Evolutionary conservation across 2,113 vertebrate genomes (phyloP), one percentile per base, ranked within the genome.

Genomic region (Apodemus sylvaticus): DNA sequence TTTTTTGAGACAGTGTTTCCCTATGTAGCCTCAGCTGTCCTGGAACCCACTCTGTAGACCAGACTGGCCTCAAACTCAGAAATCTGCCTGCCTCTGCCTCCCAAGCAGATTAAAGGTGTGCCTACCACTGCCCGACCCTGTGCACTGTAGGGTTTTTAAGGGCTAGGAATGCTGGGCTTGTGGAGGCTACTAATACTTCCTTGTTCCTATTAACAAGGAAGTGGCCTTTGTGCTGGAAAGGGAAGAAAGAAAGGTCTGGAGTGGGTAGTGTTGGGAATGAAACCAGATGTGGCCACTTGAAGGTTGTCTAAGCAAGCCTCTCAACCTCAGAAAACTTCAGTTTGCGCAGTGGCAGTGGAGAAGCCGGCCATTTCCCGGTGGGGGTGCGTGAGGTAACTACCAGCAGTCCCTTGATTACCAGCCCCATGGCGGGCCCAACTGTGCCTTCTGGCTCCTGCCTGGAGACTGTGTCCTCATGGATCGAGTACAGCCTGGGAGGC

Each of bases 321-420:
- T 68, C 62, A 2, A 2, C 7, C 20, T 36, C 76, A 12, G 24
- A 79, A n/a, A 60, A 55, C 9, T 10, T 26, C 3, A 2, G 5
- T 13, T 55, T 48, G 62, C 66, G 53, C 45, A 7, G 9, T 19
- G 26, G 5, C 26, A 31, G 36, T 55, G 51, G 31, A 6, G 31
- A 51, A 58, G 29, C 79, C 0, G 0, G 2, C 11, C 22, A 12
- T 4, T 31, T 8, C 36, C 14, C 48, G 5, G 26, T 3, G 55
- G 77, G 51, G 11, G 36, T 10, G 66, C 19, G 9, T 5, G 29
- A 79, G 74, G 48, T 14, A 3, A 31, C 11, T 39, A 29, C 17
- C 53, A 45, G 34, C 4, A 19, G 7, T 39, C 4, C 14, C 73
- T 60, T 36, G 2, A 39, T 8, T 34, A 9, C 9, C 60, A 60